A percentile compares a stretch with the other conserved stretches of the same genome.
Conservation (phyloP, 2,888 invertebrate species). For the Norana najaformis region DNA sequence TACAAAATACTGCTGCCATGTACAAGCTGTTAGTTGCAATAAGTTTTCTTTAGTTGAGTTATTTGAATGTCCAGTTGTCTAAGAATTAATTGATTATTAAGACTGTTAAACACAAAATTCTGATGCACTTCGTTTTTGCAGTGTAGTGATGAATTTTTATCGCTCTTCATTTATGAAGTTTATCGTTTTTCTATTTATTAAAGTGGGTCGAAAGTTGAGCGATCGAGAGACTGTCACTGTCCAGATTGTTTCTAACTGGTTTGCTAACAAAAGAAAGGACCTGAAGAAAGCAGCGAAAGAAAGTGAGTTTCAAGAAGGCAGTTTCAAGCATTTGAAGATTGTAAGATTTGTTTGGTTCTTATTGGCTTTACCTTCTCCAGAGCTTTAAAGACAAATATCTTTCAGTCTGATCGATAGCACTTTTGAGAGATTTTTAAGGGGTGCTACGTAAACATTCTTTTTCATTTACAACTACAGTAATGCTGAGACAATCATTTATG, state of each 20-base stretch:
- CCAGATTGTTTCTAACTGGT: constrained; percentile 65
- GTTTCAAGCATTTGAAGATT: neutral
- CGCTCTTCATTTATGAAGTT: neutral
- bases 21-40: too few species aligned
- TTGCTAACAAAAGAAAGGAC: constrained; percentile 64
- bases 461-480: neutral
- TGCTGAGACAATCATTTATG: neutral
- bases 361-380: neutral
- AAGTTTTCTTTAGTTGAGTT: too few species aligned
- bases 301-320: constrained; percentile 41
- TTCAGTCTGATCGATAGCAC: neutral
- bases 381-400: neutral
- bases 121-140: neutral
- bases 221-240: constrained; percentile 63
- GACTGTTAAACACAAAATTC: neutral
- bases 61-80: too few species aligned
- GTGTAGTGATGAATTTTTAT: neutral
- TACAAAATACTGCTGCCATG: too few species aligned
- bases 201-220: constrained; percentile 43
- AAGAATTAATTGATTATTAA: too few species aligned
- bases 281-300: constrained; percentile 53
- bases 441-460: neutral
- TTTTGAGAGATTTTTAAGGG: neutral
- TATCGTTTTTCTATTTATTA: neutral
- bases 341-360: too few species aligned